A percentile compares a stretch with the other conserved stretches of the same genome.
These are phyloP conservation scores for Diadophis punctatus DNA, from an alignment of 2,113 vertebrate species.

Conservation along the genomic window DNA sequence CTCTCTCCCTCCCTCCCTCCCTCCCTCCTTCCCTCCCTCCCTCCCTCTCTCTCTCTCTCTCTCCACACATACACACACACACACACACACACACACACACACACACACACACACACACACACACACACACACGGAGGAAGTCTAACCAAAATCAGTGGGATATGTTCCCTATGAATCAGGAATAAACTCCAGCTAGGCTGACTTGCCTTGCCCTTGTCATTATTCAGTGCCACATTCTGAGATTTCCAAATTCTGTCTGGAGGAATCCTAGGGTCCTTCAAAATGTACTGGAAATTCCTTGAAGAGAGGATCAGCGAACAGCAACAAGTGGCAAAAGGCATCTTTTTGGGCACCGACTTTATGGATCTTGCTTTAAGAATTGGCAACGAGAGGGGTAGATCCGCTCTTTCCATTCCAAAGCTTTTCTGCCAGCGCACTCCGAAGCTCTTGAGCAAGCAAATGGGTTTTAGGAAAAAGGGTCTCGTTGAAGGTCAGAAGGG, in stretches of 20 bases:
- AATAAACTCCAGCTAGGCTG: neutral
- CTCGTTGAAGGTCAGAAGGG: neutral
- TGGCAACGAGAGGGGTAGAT: neutral
- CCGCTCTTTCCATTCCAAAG: neutral
- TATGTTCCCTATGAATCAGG: neutral
- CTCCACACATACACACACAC: no score
- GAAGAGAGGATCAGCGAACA: neutral
- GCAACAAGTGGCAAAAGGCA: neutral
- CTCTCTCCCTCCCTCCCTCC: no score
- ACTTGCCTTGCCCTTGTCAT: neutral
- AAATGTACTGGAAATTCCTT: neutral
- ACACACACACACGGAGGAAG: neutral
- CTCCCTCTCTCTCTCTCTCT: neutral
- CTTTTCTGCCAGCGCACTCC: neutral
- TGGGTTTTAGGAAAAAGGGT: no score
- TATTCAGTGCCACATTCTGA: neutral
- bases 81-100: neutral
- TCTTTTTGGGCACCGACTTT: neutral
- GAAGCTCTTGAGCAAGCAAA: neutral
- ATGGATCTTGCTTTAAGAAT: neutral
- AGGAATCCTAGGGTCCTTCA: neutral
- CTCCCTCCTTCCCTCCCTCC: no score
- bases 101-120: no score
- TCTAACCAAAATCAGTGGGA: neutral
- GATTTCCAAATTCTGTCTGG: neutral